These are phyloP conservation scores for Anthonomus grandis DNA, from an alignment of 1,140 invertebrate species.

Conservation along the genomic window DNA sequence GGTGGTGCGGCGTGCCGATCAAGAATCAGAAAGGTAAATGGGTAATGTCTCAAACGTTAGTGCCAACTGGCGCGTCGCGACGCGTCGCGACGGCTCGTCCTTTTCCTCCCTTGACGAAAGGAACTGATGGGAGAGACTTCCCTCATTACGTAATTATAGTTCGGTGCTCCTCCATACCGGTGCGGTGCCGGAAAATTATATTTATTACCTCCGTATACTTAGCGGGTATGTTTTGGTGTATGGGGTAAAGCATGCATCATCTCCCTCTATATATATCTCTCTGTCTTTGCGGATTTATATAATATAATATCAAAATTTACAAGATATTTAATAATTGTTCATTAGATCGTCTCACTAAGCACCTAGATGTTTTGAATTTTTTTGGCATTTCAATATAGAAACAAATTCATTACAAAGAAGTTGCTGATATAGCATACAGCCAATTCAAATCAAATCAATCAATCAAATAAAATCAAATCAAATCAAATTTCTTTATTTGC, in stretches of 20 bases:
- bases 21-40: constrained; percentile 15
- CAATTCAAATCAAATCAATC: no score
- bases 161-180: constrained; percentile 23
- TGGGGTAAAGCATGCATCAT: constrained; percentile 14
- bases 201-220: constrained; percentile 25
- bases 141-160: constrained; percentile 28
- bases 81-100: neutral
- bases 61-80: constrained; percentile 25
- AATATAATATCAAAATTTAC: no score
- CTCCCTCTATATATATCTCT: no score
- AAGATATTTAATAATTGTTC: no score
- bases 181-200: constrained; percentile 23
- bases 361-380: no score
- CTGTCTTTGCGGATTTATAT: no score
- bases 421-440: no score
- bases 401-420: no score
- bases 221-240: constrained; percentile 22
- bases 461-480: no score
- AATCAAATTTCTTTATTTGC: no score
- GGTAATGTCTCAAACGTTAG: constrained; percentile 29
- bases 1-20: neutral
- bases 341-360: no score
- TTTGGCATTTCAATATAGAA: no score
- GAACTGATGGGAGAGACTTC: constrained; percentile 24
- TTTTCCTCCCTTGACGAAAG: constrained; percentile 16